Percentiles rank a stretch among this genome's conserved stretches.
phyloP scores from a whole-genome alignment of 2,888 invertebrate genomes.

The Eupeodes latifasciatus region DNA sequence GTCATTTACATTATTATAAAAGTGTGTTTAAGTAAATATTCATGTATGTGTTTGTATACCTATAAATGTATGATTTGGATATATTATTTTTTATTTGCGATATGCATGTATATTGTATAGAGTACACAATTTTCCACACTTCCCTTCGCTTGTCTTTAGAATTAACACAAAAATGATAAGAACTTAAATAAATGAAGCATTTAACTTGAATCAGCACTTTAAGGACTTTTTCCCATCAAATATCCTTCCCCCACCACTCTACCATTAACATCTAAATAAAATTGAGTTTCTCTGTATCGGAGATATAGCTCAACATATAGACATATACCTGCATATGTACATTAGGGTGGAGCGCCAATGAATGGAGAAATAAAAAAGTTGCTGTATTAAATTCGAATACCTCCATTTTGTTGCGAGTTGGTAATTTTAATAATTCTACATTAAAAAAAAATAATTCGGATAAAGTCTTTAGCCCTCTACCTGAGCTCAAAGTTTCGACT shows the following conservation, averaged over 20 bases:
- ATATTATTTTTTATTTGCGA: slow-evolving; percentile 5
- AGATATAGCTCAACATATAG: neutral
- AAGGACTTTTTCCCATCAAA: slow-evolving; percentile 2
- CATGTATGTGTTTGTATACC: too few relatives aligned
- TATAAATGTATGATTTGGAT: neutral
- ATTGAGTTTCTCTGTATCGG: slow-evolving; percentile 38
- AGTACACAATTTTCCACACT: neutral
- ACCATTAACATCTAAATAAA: slow-evolving; percentile 44
- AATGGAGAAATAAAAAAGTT: too few relatives aligned
- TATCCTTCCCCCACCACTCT: neutral
- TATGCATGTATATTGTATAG: neutral
- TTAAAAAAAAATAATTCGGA: too few relatives aligned
- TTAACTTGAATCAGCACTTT: slow-evolving; percentile 24
- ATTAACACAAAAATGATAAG: slow-evolving; percentile 50
- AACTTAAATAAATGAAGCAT: slow-evolving; percentile 47
- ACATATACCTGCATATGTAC: neutral
- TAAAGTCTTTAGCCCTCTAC: too few relatives aligned
- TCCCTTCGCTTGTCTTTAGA: neutral
- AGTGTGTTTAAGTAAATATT: neutral
- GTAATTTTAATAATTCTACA: too few relatives aligned
- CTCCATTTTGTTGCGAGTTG: too few relatives aligned
- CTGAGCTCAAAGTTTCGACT: too few relatives aligned
- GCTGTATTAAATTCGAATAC: too few relatives aligned
- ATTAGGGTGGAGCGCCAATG: too few relatives aligned
- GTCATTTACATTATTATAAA: neutral